Evolutionary conservation across 1,140 invertebrate genomes (phyloP), one percentile per base, ranked within the genome.

Genomic region (Calephelis nemesis): DNA sequence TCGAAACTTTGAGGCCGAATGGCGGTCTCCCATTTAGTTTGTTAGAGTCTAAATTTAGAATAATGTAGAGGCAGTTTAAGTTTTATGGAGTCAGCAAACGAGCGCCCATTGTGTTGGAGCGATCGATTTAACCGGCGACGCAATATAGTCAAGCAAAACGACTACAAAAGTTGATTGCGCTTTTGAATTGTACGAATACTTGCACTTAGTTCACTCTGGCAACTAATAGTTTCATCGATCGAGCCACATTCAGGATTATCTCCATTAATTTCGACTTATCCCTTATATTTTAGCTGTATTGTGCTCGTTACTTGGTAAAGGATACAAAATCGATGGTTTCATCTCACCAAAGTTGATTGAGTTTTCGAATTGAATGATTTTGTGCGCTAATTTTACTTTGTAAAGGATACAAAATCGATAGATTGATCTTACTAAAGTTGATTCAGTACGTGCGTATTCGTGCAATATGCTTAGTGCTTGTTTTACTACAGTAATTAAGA

Each of bases 31-130:
- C 42, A 45, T 45, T 45, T 45, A 45, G 42, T 45, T 42, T 45
- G 42, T 45, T 45, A 45, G 42, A 45, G 6, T 45, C 42, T 45
- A 45, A 45, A 45, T 45, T 45, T 45, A 45, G 42, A 45, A 45
- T 45, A 45, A 45, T 45, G 42, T 45, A 47, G 45, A 63, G 45
- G 9, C 62, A 19, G 45, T 84, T 76, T 83, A 76, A 87, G 79
- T 90, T 87, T 88, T 85, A 90, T 84, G 79, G 78, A 74, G 74
- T 71, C 73, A 76, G 80, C 78, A 84, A 87, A 90, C 85, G 84
- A 87, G 83, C 71, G 73, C 68, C 75, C 72, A 86, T 86, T 89
- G 84, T 87, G 79, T 74, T 74, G 69, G 54, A 70, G 75, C 74
- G 78, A 83, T 87, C 81, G 82, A 83, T 86, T 84, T 82, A 84